These are phyloP conservation scores for Cremastobaeus sp. DNA, from an alignment of 2,888 invertebrate species.

Conservation along the genomic window DNA sequence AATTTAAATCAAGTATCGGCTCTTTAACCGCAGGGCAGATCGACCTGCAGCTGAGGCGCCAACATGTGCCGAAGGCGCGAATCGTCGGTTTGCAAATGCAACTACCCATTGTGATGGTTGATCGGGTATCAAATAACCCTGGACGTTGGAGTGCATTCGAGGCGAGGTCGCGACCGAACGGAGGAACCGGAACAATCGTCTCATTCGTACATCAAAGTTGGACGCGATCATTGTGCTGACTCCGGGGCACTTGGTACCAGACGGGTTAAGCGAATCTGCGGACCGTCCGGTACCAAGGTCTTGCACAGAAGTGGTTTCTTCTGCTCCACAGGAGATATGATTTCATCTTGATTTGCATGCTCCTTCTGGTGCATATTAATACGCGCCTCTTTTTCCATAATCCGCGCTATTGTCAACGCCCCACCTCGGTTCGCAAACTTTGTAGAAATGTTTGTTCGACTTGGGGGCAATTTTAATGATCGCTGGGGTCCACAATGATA, in stretches of 20 bases:
- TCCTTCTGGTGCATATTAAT: slow-evolving; percentile 50
- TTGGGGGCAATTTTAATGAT: slow-evolving; percentile 58
- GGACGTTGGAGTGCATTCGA: slow-evolving; percentile 6
- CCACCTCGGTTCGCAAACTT: slow-evolving; percentile 38
- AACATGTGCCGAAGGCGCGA: slow-evolving; percentile 6
- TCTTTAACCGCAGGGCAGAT: slow-evolving; percentile 22
- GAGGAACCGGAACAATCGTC: slow-evolving; percentile 37
- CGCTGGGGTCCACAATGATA: slow-evolving; percentile 49
- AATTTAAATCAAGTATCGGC: slow-evolving; percentile 40
- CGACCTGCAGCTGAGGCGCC: slow-evolving; percentile 19
- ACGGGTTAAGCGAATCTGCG: slow-evolving; percentile 9
- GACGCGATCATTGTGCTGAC: slow-evolving; percentile 30
- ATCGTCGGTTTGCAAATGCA: slow-evolving; percentile 20
- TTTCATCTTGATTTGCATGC: slow-evolving; percentile 46
- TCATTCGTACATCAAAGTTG: slow-evolving; percentile 35
- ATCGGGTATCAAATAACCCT: slow-evolving; percentile 23
- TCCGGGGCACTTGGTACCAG: slow-evolving; percentile 14
- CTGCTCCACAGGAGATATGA: slow-evolving; percentile 50
- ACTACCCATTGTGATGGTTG: not conserved
- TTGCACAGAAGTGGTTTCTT: slow-evolving; percentile 42
- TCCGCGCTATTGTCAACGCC: slow-evolving; percentile 34
- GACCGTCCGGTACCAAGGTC: slow-evolving; percentile 2
- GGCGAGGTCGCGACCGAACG: slow-evolving; percentile 4
- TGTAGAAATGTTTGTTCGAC: slow-evolving; percentile 49
- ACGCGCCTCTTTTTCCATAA: slow-evolving; percentile 33